Conservation (phyloP, 2,113 vertebrate genomes). For the Puffinus mauretanicus region DNA sequence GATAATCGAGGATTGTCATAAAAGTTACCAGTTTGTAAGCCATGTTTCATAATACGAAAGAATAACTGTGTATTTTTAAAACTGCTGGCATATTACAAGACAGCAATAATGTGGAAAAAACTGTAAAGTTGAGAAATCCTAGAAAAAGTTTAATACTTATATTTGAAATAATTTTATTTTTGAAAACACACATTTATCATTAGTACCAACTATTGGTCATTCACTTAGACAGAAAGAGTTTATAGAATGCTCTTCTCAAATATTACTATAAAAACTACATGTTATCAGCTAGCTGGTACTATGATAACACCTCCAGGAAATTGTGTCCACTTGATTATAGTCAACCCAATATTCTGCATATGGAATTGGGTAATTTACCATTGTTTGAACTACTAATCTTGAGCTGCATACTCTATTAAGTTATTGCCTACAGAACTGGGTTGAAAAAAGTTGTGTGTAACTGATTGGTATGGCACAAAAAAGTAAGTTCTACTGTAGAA, state of each 20-base stretch:
- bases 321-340: slow-evolving; percentile 26
- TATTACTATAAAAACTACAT: neutral
- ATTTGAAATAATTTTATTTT: slow-evolving; percentile 2
- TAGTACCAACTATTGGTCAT: slow-evolving; percentile 49
- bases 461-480: slow-evolving; percentile 82
- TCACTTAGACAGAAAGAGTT: neutral
- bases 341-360: slow-evolving; percentile 54
- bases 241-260: slow-evolving; percentile 33
- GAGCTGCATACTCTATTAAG: slow-evolving; percentile 69
- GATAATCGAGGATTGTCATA: slow-evolving; percentile 41
- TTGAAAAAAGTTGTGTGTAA: slow-evolving; percentile 72
- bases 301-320: slow-evolving; percentile 27
- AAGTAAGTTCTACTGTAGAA: slow-evolving; percentile 73
- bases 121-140: slow-evolving; percentile 35
- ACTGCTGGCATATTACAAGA: slow-evolving; percentile 51
- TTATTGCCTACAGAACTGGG: slow-evolving; percentile 80
- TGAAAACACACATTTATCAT: slow-evolving; percentile 13
- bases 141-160: slow-evolving; percentile 35
- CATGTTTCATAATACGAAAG: neutral
- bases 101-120: slow-evolving; percentile 40
- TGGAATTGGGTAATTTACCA: slow-evolving; percentile 77
- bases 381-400: slow-evolving; percentile 86
- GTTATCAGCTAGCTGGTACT: slow-evolving; percentile 10
- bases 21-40: slow-evolving; percentile 39
- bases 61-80: slow-evolving; percentile 37